Conservation (phyloP, 2,113 vertebrate genomes). For the Elanoides forficatus region DNA sequence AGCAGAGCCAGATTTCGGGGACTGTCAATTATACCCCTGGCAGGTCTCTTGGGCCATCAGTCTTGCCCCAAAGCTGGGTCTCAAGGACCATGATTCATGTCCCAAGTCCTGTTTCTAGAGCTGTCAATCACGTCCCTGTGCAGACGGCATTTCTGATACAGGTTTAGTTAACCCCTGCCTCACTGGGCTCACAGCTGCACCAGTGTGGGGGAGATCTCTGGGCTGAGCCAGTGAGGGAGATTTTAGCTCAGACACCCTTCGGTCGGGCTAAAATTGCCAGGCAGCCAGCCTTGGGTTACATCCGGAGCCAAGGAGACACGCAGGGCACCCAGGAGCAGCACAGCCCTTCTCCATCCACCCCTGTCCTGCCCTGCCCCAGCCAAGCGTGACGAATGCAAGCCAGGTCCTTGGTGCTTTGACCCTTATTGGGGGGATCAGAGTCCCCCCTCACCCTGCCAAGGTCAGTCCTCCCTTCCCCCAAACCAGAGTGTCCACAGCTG, state of each 20-base stretch:
- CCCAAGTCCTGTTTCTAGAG: neutral
- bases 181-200: accelerated
- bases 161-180: neutral
- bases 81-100: neutral
- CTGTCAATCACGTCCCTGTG: neutral
- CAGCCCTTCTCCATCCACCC: neutral
- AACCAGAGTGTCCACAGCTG: neutral
- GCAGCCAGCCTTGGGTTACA: neutral
- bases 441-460: neutral
- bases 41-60: neutral
- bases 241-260: neutral
- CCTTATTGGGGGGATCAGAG: accelerated
- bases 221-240: neutral
- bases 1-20: neutral
- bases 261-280: neutral
- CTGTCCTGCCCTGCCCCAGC: neutral
- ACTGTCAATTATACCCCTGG: neutral
- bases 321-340: neutral
- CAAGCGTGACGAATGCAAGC: neutral
- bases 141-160: neutral
- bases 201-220: neutral
- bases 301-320: accelerated
- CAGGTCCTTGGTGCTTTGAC: neutral
- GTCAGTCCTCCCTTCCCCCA: neutral
- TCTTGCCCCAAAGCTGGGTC: neutral